Conservation (phyloP, 2,888 invertebrate species). For the Mermis nigrescens region DNA sequence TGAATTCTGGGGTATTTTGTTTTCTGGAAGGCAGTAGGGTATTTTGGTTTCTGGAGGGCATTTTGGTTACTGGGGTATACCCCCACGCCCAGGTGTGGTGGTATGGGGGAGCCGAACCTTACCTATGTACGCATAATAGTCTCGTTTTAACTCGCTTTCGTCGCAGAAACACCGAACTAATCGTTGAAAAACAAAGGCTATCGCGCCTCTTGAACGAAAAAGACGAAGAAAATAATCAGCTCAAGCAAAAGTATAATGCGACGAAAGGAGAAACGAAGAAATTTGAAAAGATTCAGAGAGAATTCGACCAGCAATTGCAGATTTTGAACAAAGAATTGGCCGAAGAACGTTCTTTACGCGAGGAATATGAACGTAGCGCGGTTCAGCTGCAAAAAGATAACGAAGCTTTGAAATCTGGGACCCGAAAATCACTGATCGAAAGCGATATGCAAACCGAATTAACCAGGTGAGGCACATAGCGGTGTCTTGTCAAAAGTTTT, state of each 20-base stretch:
- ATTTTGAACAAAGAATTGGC: not conserved
- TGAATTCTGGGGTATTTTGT: no score
- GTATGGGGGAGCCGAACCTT: no score
- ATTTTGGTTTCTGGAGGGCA: no score
- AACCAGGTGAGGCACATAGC: not conserved
- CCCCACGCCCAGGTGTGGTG: no score
- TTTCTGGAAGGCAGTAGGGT: no score
- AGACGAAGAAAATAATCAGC: conserved; percentile 16
- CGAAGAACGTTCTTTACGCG: not conserved
- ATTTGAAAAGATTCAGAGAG: conserved; percentile 6
- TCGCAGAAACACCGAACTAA: conserved; percentile 64
- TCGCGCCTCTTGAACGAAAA: conserved; percentile 41
- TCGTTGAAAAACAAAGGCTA: conserved; percentile 78
- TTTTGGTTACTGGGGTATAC: no score
- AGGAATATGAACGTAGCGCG: conserved; percentile 12
- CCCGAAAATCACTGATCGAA: not conserved
- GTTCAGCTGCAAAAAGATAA: conserved; percentile 14
- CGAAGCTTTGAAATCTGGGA: not conserved
- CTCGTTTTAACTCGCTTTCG: no score
- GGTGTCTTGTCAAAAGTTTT: no score
- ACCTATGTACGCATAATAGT: no score
- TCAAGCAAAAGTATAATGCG: conserved; percentile 17
- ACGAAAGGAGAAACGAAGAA: conserved; percentile 12
- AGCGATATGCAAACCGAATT: conserved; percentile 15
- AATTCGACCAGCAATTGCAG: not conserved